Evolutionary conservation across 2,113 vertebrate genomes (phyloP).

Genomic region (Colistium nudipinnis): DNA sequence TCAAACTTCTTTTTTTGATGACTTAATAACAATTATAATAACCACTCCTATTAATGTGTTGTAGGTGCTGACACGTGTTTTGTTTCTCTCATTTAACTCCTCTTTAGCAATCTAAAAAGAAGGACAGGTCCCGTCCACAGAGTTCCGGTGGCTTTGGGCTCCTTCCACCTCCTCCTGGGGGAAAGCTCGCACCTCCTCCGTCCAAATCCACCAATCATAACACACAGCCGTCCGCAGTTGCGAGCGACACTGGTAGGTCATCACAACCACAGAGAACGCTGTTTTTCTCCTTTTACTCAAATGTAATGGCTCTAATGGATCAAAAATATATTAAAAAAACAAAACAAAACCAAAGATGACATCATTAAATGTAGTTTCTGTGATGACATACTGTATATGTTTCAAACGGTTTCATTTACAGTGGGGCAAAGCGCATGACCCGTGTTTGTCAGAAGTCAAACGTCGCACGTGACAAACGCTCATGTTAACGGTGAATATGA

Average conservation of each 20-base stretch:
- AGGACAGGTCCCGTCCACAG: constrained; percentile 85
- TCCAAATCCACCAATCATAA: constrained; percentile 81
- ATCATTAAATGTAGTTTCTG: too few species aligned
- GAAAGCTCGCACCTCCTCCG: constrained; percentile 85
- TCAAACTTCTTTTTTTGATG: too few species aligned
- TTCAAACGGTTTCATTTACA: constrained; percentile 10
- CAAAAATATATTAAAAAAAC: too few species aligned
- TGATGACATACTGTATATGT: too few species aligned
- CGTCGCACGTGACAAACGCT: neutral
- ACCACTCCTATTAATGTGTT: neutral
- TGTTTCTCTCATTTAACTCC: constrained; percentile 12
- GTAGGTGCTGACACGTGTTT: neutral
- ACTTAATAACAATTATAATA: too few species aligned
- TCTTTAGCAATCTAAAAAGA: constrained; percentile 88
- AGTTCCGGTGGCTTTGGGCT: constrained; percentile 87
- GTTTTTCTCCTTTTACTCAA: too few species aligned
- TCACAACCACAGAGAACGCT: neutral
- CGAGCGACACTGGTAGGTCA: constrained; percentile 79
- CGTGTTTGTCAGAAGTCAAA: neutral
- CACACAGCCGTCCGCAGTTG: constrained; percentile 81
- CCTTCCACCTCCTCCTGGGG: constrained; percentile 91
- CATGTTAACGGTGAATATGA: constrained; percentile 1
- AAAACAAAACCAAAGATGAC: too few species aligned
- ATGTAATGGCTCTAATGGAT: too few species aligned
- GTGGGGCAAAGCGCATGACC: neutral